These are phyloP conservation scores for Strix aluco DNA, from an alignment of 2,113 vertebrate species.

Conservation along the genomic window DNA sequence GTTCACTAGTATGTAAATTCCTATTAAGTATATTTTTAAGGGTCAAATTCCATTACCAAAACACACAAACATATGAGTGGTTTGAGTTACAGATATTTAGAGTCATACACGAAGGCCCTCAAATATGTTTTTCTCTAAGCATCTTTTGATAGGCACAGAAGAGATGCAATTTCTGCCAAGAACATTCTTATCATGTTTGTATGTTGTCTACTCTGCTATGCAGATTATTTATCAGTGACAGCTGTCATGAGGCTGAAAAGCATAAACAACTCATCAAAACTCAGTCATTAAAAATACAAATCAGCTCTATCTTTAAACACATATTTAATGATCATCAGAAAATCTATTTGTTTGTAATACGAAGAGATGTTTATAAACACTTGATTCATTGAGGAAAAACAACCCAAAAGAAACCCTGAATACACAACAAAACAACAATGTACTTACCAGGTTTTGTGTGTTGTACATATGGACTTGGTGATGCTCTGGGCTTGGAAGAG, in stretches of 20 bases:
- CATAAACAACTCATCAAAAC: not conserved
- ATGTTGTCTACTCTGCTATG: not conserved
- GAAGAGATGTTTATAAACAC: not conserved
- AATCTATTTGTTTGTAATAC: not conserved
- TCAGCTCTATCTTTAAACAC: not conserved
- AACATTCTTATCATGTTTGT: not conserved
- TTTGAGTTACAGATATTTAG: not conserved
- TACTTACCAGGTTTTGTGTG: constrained; percentile 8
- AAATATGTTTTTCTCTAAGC: not conserved
- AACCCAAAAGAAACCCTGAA: not conserved
- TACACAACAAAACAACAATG: not conserved
- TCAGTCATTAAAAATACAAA: not conserved
- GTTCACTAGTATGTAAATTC: not conserved
- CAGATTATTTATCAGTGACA: not conserved
- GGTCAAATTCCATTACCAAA: not conserved
- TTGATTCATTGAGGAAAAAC: not conserved
- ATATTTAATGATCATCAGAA: not conserved
- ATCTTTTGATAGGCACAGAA: not conserved
- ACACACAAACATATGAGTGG: not conserved
- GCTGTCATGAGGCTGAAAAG: not conserved
- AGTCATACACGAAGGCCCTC: not conserved
- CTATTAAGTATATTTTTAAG: not conserved
- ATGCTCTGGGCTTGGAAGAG: constrained; percentile 12
- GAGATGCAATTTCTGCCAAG: not conserved
- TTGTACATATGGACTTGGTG: not conserved